Conservation (phyloP, 1,140 invertebrate species). For the Tachypleus tridentatus region DNA sequence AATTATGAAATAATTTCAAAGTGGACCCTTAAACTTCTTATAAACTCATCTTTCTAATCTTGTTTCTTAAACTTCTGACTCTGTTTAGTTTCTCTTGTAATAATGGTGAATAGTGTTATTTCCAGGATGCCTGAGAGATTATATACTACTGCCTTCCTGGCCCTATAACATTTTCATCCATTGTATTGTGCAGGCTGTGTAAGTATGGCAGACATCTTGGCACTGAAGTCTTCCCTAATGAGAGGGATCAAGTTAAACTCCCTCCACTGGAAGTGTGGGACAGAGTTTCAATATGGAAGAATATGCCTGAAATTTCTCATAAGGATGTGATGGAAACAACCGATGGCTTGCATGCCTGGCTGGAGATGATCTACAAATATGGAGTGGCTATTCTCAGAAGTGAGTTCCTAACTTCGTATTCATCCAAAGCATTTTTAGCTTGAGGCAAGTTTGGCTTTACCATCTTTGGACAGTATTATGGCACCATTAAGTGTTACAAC, state of each 20-base stretch:
- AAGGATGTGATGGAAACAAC: constrained; percentile 31
- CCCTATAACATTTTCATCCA: background rate
- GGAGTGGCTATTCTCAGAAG: constrained; percentile 29
- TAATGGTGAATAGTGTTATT: no score
- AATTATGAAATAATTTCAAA: no score
- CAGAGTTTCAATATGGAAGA: constrained; percentile 28
- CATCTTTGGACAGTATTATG: no score
- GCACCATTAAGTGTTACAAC: no score
- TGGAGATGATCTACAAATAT: constrained; percentile 32
- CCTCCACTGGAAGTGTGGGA: constrained; percentile 30
- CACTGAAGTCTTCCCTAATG: constrained; percentile 29
- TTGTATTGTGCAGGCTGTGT: constrained; percentile 27
- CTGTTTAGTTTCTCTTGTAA: no score
- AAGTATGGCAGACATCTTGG: constrained; percentile 33
- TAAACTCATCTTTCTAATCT: no score
- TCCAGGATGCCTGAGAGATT: background rate
- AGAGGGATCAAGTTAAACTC: constrained; percentile 18
- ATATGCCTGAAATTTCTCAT: constrained; percentile 31
- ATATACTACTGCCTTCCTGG: background rate
- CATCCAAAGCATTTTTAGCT: no score
- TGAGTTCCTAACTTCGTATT: background rate
- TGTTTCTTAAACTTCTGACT: no score
- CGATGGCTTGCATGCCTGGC: constrained; percentile 29
- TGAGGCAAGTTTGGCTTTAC: no score
- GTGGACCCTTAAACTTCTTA: no score